Evolutionary conservation across 2,797 vertebrate species (phyloP).

Genomic region (Brachyalestes nurse): DNA sequence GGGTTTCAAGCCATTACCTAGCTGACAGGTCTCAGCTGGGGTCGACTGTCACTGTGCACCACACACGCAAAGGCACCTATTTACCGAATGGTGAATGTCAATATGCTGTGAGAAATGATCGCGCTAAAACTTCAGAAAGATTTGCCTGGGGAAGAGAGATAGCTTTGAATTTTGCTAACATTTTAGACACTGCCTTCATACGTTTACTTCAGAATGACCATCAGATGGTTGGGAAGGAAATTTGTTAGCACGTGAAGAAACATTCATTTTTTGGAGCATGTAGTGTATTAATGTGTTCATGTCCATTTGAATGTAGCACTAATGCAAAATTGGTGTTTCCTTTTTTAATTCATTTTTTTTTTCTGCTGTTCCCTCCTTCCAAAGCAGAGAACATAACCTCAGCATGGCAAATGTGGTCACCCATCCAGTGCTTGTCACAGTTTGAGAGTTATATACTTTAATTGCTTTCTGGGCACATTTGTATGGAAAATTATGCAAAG

Average conservation of each 20-base stretch:
- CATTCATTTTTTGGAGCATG: not conserved
- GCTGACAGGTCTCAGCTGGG: conserved; percentile 12
- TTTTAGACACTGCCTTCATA: not conserved
- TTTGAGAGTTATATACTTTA: conserved; percentile 35
- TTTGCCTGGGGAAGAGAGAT: not conserved
- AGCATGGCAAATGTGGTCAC: conserved; percentile 22
- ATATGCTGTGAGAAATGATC: conserved; percentile 12
- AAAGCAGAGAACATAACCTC: conserved; percentile 10
- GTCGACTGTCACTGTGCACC: not conserved
- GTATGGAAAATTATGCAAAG: conserved; percentile 55
- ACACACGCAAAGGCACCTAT: not conserved
- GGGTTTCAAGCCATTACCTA: conserved; percentile 38
- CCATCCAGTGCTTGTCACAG: not conserved
- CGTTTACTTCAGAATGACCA: conserved; percentile 5
- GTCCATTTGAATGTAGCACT: conserved; percentile 5
- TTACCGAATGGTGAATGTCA: conserved; percentile 6
- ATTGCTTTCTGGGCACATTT: conserved; percentile 36
- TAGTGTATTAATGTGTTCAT: conserved; percentile 41
- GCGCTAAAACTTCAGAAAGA: not conserved
- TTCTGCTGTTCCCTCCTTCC: not conserved
- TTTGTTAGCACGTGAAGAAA: not conserved
- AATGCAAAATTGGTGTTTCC: not conserved
- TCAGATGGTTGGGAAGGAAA: not conserved
- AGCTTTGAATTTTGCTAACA: not conserved
- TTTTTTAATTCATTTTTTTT: conserved; percentile 9